Evolutionary conservation across 2,888 invertebrate genomes (phyloP).

Genomic region (Drosophila kokeensis): DNA sequence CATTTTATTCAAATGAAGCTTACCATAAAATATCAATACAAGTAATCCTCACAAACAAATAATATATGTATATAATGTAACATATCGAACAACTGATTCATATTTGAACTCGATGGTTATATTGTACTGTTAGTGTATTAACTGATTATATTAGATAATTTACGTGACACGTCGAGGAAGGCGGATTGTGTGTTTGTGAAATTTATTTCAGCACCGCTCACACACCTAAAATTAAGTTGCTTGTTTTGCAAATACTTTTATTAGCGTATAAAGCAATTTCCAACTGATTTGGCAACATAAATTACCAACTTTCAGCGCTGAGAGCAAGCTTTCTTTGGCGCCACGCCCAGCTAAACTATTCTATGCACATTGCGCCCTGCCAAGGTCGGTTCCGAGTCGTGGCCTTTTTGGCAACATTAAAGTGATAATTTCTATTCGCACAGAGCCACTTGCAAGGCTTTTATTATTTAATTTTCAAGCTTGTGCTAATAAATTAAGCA

Average conservation of each 20-base stretch:
- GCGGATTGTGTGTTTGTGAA: neutral
- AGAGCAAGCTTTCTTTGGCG: conserved; percentile 40
- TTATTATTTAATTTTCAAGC: conserved; percentile 76
- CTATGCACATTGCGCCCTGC: conserved; percentile 1
- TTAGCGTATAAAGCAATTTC: conserved; percentile 70
- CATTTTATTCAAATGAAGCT: neutral
- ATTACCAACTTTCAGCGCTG: conserved; percentile 56
- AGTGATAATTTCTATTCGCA: conserved; percentile 75
- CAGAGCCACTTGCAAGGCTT: conserved; percentile 72
- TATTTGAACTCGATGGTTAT: neutral
- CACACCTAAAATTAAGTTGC: conserved; percentile 58
- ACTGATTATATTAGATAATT: conserved; percentile 12
- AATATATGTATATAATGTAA: neutral
- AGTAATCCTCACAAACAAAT: neutral
- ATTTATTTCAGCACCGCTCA: conserved; percentile 14
- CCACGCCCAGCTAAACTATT: conserved; percentile 54
- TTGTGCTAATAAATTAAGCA: conserved; percentile 73
- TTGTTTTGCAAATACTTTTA: conserved; percentile 62
- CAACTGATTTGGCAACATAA: conserved; percentile 73
- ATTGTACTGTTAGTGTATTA: neutral
- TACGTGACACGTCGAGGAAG: neutral
- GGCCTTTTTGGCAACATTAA: conserved; percentile 80
- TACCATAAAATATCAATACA: neutral
- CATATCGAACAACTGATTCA: neutral
- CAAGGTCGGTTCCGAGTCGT: conserved; percentile 43